Evolutionary conservation across 2,113 vertebrate genomes (phyloP), one percentile per base, ranked within the genome.

Genomic region (Rattus rattus): DNA sequence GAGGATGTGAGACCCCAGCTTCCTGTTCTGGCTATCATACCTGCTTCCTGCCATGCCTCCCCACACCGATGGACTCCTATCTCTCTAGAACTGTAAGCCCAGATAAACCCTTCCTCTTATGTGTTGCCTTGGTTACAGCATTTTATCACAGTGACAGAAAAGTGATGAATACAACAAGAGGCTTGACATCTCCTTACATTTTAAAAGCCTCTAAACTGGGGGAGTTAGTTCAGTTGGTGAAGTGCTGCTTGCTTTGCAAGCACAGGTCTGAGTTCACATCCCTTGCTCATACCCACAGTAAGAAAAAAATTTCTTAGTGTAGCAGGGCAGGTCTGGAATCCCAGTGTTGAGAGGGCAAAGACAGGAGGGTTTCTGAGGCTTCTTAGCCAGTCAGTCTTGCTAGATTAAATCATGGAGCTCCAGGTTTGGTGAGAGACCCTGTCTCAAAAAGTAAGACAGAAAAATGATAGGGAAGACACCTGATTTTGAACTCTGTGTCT

Each of bases 201-300:
- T 92, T 43, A 49, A 83, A 98, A 96, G 49, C 28, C 24, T 94
- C 59, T 49, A 17, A 13, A 79, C 87, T 36, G 14, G 69, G 52
- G 36, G 49, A 19, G 24, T 5, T 36, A 14, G 87, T 22, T 73
- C 36, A 39, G 36, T 28, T 28, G 67, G 36, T 59, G 24, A 59
- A 30, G 69, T 28, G 33, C 26, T 39, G 47, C 52, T 89, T 33
- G 16, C 52, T 73, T 28, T 56, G 33, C 9, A 75, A 30, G 87
- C 52, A 30, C 28, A n/a, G 39, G 52, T 26, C 36, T 6, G 36
- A 59, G 36, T 43, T 43, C 28, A 39, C 20, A 39, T 43, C 26
- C 36, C n/a, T 30, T 0, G 67, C 4, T 33, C 4, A 24, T 26
- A 43, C 17, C 69, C 52, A 59, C 8, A 56, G 19, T n/a, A n/a